phyloP scores from a whole-genome alignment of 2,888 invertebrate genomes.

The Limnephilus lunatus region DNA sequence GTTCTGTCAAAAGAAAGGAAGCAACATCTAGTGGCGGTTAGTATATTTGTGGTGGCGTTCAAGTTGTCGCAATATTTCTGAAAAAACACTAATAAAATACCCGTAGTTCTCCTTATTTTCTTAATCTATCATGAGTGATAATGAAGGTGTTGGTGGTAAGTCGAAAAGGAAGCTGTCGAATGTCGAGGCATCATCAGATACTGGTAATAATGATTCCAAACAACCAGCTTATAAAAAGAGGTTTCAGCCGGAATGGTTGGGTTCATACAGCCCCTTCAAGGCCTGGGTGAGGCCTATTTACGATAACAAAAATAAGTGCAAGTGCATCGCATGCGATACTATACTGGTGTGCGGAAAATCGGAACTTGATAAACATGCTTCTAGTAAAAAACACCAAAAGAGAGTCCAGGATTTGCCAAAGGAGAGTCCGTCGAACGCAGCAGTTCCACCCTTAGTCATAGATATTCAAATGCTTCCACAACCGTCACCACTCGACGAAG shows the following conservation, averaged over 20 bases:
- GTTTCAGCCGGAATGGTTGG: constrained; percentile 31
- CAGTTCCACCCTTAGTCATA: neutral
- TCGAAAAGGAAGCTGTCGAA: neutral
- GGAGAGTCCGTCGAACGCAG: neutral
- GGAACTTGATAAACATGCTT: constrained; percentile 26
- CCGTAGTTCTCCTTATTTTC: neutral
- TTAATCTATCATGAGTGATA: neutral
- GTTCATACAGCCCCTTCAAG: constrained; percentile 11
- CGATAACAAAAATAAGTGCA: constrained; percentile 11
- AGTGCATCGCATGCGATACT: neutral
- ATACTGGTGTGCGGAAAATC: constrained; percentile 35
- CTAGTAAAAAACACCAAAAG: constrained; percentile 17
- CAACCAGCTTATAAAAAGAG: constrained; percentile 1
- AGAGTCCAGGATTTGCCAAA: neutral
- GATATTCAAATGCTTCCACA: neutral
- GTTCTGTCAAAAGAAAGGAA: neutral
- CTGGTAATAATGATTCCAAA: neutral
- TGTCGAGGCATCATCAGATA: neutral
- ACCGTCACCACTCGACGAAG: neutral
- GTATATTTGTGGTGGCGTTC: too few relatives aligned
- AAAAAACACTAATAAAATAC: neutral
- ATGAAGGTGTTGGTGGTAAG: neutral
- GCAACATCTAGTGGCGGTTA: too few relatives aligned
- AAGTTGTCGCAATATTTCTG: neutral
- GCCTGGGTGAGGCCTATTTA: constrained; percentile 16